These are phyloP conservation scores for Amphiprion percula DNA, from an alignment of 2,113 vertebrate genomes.

Conservation along the genomic window DNA sequence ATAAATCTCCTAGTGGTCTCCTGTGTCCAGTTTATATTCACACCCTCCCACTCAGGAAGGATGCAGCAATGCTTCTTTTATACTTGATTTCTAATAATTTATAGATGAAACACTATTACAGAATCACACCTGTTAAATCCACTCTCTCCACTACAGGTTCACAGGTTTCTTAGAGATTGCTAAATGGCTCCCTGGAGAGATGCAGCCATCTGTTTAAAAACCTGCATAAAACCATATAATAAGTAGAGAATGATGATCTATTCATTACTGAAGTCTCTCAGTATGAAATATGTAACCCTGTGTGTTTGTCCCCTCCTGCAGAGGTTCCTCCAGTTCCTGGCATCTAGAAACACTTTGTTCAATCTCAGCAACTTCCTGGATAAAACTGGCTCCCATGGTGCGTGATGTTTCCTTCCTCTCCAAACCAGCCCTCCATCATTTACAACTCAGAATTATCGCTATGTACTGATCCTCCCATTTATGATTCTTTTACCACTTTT, in stretches of 20 bases:
- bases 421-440: neutral
- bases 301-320: conserved; percentile 70
- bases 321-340: conserved; percentile 98
- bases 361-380: conserved; percentile 99
- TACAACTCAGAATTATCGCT: neutral
- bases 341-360: conserved; percentile 98
- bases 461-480: neutral
- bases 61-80: conserved; percentile 26
- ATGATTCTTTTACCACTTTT: neutral
- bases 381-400: conserved; percentile 98
- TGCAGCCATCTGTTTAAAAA: conserved; percentile 29
- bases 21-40: conserved; percentile 39
- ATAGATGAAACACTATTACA: neutral
- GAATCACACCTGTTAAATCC: conserved; percentile 20
- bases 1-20: neutral
- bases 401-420: conserved; percentile 37
- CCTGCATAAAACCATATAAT: neutral
- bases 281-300: neutral
- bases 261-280: conserved; percentile 5
- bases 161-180: conserved; percentile 5
- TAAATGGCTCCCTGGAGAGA: neutral
- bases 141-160: conserved; percentile 10
- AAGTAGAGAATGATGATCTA: neutral
- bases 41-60: conserved; percentile 34
- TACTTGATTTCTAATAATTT: conserved; percentile 11